A percentile compares a stretch with the other conserved stretches of the same genome.
These are phyloP conservation scores for Orthochromis malagaraziensis DNA, from an alignment of 2,113 vertebrate species.

Conservation along the genomic window DNA sequence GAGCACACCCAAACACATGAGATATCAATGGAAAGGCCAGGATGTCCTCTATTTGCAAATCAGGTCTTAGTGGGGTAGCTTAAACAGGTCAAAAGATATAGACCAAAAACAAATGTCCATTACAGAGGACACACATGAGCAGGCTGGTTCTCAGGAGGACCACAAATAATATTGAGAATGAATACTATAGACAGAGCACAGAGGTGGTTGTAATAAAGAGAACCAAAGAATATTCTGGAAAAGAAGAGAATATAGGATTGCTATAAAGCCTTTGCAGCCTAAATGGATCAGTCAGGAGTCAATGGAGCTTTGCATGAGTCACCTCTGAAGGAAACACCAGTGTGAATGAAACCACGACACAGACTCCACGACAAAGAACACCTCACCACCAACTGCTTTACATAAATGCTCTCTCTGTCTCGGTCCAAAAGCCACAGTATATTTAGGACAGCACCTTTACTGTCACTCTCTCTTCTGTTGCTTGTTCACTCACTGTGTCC, in stretches of 20 bases:
- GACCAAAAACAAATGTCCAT: not conserved
- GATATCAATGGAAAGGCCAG: not conserved
- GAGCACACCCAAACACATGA: not conserved
- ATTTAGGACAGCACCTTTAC: not conserved
- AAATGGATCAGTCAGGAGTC: constrained; percentile 33
- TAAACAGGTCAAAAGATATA: not conserved
- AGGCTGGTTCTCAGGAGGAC: not conserved
- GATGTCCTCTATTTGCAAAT: not conserved
- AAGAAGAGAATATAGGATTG: not conserved
- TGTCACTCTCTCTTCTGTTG: not conserved
- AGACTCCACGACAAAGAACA: not conserved
- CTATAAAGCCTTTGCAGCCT: not conserved
- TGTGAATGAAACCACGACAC: constrained; percentile 4
- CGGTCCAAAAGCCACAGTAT: not conserved
- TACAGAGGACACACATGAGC: not conserved
- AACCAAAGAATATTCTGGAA: not conserved
- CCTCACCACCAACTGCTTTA: not conserved
- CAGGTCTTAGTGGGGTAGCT: not conserved
- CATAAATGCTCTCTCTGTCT: not conserved
- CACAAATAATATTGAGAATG: not conserved
- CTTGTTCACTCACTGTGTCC: not conserved
- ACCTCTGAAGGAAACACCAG: constrained; percentile 2
- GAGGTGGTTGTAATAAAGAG: not conserved
- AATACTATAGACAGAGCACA: not conserved
- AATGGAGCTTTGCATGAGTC: constrained; percentile 41